These are phyloP conservation scores for Crioceris asparagi DNA, from an alignment of 2,888 invertebrate genomes.

Conservation along the genomic window DNA sequence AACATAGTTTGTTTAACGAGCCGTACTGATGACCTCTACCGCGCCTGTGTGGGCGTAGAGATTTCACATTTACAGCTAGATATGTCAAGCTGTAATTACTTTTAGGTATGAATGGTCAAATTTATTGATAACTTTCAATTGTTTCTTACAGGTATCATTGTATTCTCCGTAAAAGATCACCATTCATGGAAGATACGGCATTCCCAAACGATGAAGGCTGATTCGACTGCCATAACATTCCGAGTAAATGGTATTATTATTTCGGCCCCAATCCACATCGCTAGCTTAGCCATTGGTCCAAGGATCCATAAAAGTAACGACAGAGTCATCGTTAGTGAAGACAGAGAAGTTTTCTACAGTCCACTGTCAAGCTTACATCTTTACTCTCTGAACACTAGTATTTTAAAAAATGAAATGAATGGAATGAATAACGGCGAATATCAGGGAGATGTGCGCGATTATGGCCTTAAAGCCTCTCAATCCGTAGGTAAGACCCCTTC, in stretches of 20 bases:
- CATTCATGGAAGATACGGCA: constrained; percentile 63
- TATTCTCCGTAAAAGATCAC: constrained; percentile 53
- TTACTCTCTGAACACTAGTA: constrained; percentile 52
- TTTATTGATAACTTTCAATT: not conserved
- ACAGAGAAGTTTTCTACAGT: constrained; percentile 51
- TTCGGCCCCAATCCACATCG: constrained; percentile 50
- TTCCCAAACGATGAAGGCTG: constrained; percentile 50
- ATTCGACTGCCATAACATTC: constrained; percentile 47
- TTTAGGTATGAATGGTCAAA: no score
- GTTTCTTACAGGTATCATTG: constrained; percentile 49
- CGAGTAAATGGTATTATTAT: constrained; percentile 49
- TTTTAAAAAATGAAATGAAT: constrained; percentile 46
- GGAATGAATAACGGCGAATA: constrained; percentile 27
- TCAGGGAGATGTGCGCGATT: constrained; percentile 42
- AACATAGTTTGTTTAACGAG: no score
- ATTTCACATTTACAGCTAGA: no score
- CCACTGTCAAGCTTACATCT: constrained; percentile 59
- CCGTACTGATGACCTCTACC: no score
- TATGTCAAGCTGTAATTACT: no score
- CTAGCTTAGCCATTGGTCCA: constrained; percentile 62
- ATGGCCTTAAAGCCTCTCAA: constrained; percentile 37
- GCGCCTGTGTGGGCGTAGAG: no score
- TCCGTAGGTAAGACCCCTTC: constrained; percentile 14
- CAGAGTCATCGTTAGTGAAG: constrained; percentile 25
- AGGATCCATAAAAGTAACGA: constrained; percentile 19